These are phyloP conservation scores for Thumatha senex DNA, from an alignment of 2,888 invertebrate species.

Conservation along the genomic window DNA sequence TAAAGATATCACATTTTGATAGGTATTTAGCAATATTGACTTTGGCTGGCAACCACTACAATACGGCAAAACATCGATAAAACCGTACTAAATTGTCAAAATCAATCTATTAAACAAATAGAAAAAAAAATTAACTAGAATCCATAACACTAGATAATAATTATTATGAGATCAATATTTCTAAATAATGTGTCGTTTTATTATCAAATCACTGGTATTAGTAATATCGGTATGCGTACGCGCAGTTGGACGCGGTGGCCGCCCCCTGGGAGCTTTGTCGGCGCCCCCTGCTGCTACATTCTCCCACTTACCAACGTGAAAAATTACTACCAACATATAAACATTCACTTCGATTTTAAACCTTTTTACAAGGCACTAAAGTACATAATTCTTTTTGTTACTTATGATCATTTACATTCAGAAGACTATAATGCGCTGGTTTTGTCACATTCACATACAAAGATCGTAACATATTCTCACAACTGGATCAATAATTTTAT, in stretches of 20 bases:
- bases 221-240: slow-evolving; percentile 43
- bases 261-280: slow-evolving; percentile 76
- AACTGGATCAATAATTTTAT: slow-evolving; percentile 10
- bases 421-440: slow-evolving; percentile 30
- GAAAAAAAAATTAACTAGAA: too few relatives aligned
- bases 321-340: slow-evolving; percentile 54
- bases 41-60: too few relatives aligned
- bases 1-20: too few relatives aligned
- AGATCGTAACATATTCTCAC: slow-evolving; percentile 19
- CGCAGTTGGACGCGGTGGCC: slow-evolving; percentile 59
- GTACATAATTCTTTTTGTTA: slow-evolving; percentile 15
- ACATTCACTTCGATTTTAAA: slow-evolving; percentile 16
- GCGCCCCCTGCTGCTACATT: slow-evolving; percentile 64
- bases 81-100: too few relatives aligned
- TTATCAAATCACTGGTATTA: slow-evolving; percentile 51
- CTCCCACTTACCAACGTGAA: slow-evolving; percentile 61
- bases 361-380: slow-evolving; percentile 20
- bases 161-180: slow-evolving; percentile 46
- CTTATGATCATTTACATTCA: slow-evolving; percentile 21
- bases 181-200: slow-evolving; percentile 57
- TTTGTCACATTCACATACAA: slow-evolving; percentile 42
- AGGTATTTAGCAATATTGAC: too few relatives aligned
- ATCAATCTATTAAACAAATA: too few relatives aligned
- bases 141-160: not conserved
- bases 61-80: too few relatives aligned